These are phyloP conservation scores for Ophraella communa DNA, from an alignment of 2,888 invertebrate genomes.

Conservation along the genomic window DNA sequence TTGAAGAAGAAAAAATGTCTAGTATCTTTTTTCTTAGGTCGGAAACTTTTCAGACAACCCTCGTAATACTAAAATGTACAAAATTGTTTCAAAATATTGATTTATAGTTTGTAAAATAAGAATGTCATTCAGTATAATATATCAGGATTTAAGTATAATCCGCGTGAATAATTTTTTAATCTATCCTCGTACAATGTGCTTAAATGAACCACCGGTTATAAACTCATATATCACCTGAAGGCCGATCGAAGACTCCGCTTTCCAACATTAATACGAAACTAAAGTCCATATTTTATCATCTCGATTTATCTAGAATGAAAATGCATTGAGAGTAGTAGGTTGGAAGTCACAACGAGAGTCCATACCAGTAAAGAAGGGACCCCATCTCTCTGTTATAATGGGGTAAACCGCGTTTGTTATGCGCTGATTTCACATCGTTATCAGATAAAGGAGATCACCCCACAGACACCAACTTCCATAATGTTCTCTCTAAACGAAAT, in stretches of 20 bases:
- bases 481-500: constrained; percentile 18
- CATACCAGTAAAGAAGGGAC: constrained; percentile 48
- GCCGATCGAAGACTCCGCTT: constrained; percentile 54
- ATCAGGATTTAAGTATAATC: background rate
- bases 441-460: constrained; percentile 56
- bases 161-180: background rate
- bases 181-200: background rate
- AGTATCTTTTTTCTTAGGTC: too few relatives aligned
- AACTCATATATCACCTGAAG: constrained; percentile 24
- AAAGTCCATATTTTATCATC: constrained; percentile 59
- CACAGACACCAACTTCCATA: constrained; percentile 45
- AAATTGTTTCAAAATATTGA: too few relatives aligned
- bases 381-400: constrained; percentile 56
- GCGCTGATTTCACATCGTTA: constrained; percentile 61
- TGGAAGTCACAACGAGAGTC: constrained; percentile 48
- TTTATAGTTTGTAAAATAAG: too few relatives aligned
- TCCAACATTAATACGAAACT: constrained; percentile 56
- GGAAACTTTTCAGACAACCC: too few relatives aligned
- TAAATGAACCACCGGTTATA: constrained; percentile 12
- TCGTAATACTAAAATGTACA: too few relatives aligned
- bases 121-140: too few relatives aligned
- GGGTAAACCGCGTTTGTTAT: constrained; percentile 61
- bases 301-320: constrained; percentile 58
- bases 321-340: constrained; percentile 56
- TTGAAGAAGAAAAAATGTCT: too few relatives aligned